Evolutionary conservation across 2,797 vertebrate species (phyloP).

Genomic region (Microctenopoma stevenorrisi): DNA sequence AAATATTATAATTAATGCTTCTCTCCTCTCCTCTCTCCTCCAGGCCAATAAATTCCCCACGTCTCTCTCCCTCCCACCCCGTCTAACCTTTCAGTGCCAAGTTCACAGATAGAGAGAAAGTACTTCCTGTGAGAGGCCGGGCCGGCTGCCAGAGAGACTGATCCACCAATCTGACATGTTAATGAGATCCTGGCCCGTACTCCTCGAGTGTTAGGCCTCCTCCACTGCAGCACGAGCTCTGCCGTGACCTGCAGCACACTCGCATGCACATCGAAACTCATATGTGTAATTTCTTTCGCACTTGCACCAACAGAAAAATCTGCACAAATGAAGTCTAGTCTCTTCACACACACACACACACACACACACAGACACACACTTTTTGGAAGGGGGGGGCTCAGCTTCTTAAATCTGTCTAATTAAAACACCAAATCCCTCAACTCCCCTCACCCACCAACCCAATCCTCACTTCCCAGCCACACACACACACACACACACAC

Average conservation of each 20-base stretch:
- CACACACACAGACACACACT: conserved; percentile 34
- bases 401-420: conserved; percentile 99
- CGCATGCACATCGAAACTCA: conserved; percentile 26
- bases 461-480: conserved; percentile 67
- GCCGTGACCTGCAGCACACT: conserved; percentile 63
- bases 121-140: conserved; percentile 82
- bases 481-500: conserved; percentile 37
- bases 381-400: conserved; percentile 83
- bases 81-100: conserved; percentile 77
- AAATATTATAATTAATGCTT: conserved; percentile 77
- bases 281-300: conserved; percentile 53
- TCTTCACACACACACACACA: conserved; percentile 32
- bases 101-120: conserved; percentile 82
- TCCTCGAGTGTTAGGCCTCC: conserved; percentile 86
- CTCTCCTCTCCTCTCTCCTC: conserved; percentile 44
- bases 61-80: conserved; percentile 35
- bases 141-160: conserved; percentile 89
- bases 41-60: conserved; percentile 59
- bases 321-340: conserved; percentile 46
- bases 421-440: conserved; percentile 99
- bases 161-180: conserved; percentile 94
- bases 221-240: conserved; percentile 84
- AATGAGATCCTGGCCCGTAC: conserved; percentile 90
- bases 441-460: conserved; percentile 80
- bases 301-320: conserved; percentile 39